A percentile compares a stretch with the other conserved stretches of the same genome.
Conservation (phyloP, 1,140 invertebrate genomes). For the Leguminivora glycinivorella region DNA sequence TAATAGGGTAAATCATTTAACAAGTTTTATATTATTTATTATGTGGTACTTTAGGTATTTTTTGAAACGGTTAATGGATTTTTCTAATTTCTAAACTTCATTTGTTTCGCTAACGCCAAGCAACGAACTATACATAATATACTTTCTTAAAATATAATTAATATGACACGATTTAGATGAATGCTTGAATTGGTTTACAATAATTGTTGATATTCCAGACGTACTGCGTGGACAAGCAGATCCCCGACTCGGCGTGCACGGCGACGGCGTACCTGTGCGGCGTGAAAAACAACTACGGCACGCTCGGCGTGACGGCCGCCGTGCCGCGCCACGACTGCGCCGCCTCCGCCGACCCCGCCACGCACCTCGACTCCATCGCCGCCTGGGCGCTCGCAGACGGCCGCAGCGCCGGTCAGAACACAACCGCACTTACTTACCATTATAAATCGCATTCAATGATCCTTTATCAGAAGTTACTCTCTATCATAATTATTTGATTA, state of each 20-base stretch:
- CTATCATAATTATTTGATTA: neutral
- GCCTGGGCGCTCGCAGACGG: slow-evolving; percentile 87
- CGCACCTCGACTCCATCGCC: slow-evolving; percentile 82
- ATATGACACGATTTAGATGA: too few relatives aligned
- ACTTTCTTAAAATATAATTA: too few relatives aligned
- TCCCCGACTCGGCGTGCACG: slow-evolving; percentile 86
- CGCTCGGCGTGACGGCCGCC: slow-evolving; percentile 78
- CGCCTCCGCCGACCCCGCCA: slow-evolving; percentile 66
- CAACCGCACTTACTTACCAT: neutral
- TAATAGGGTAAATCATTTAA: too few relatives aligned
- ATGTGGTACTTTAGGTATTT: too few relatives aligned
- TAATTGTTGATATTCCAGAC: slow-evolving; percentile 62
- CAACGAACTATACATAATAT: too few relatives aligned
- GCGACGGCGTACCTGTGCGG: slow-evolving; percentile 83
- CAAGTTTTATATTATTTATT: too few relatives aligned
- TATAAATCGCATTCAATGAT: neutral
- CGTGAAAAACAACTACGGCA: slow-evolving; percentile 81
- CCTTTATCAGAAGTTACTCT: too few relatives aligned
- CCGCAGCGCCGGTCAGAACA: slow-evolving; percentile 53
- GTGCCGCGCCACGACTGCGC: slow-evolving; percentile 59
- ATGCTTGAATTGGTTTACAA: too few relatives aligned
- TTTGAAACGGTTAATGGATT: too few relatives aligned
- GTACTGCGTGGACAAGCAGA: slow-evolving; percentile 86
- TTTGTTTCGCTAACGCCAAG: too few relatives aligned
- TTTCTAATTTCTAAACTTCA: too few relatives aligned